These are phyloP conservation scores for Charanyca ferruginea DNA, from an alignment of 2,888 invertebrate genomes.

Conservation along the genomic window DNA sequence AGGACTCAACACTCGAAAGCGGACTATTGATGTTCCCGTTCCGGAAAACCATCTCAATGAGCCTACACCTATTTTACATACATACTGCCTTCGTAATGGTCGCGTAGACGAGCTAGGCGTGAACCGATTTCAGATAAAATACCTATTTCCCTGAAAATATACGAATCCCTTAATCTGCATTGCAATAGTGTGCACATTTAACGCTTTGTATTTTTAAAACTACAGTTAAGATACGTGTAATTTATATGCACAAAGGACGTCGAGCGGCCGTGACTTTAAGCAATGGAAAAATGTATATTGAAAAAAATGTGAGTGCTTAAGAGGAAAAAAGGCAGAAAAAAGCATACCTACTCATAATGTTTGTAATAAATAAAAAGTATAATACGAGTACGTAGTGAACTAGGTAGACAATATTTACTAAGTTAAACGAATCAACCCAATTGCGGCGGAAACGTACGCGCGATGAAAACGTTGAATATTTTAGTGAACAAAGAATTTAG, in stretches of 20 bases:
- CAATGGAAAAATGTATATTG: conserved; percentile 47
- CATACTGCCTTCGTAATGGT: conserved; percentile 77
- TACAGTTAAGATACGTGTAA: conserved; percentile 41
- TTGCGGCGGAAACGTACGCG: conserved; percentile 61
- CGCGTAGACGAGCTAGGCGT: conserved; percentile 75
- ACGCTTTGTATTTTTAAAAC: conserved; percentile 59
- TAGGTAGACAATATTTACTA: conserved; percentile 59
- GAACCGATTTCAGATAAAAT: conserved; percentile 78
- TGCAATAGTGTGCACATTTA: conserved; percentile 66
- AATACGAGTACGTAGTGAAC: conserved; percentile 44
- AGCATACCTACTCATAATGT: conserved; percentile 17
- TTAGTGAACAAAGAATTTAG: conserved; percentile 62
- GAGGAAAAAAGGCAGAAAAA: conserved; percentile 41
- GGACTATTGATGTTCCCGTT: conserved; percentile 69
- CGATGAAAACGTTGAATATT: conserved; percentile 64
- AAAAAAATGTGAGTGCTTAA: conserved; percentile 34
- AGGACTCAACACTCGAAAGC: conserved; percentile 63
- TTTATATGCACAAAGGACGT: conserved; percentile 38
- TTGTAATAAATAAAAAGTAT: conserved; percentile 53
- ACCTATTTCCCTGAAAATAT: conserved; percentile 67
- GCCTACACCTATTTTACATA: conserved; percentile 75
- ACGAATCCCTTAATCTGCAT: conserved; percentile 73
- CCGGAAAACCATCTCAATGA: conserved; percentile 72
- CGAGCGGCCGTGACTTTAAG: conserved; percentile 29
- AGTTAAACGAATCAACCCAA: conserved; percentile 64